Evolutionary conservation across 2,888 invertebrate species (phyloP), one percentile per base, ranked within the genome.

Genomic region (Bursaphelenchus okinawaensis): DNA sequence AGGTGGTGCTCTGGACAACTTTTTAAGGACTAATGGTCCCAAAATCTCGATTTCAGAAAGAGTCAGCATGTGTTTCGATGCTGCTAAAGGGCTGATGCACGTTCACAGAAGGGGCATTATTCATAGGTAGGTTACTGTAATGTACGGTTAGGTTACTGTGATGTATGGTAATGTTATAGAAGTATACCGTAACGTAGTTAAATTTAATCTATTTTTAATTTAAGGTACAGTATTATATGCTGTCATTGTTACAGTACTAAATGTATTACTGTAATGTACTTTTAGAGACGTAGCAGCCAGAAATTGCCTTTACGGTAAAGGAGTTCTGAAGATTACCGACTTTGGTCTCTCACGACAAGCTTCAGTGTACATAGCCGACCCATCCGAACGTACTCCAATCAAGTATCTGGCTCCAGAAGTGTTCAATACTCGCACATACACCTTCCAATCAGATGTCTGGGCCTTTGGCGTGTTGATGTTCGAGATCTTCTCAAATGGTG

Each of bases 351-450:
- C 66, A 23, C 51, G 28, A 9, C 22, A 57, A 24, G 63, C 29
- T 16, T 22, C 55, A 12, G 20, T 26, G 24, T 52, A 67, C 23
- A 51, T 57, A 29, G 52, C 66, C 65, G 55, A 23, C 24, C 28
- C 59, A n/a, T 50, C 59, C 31, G 68, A 68, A 29, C 52, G 62
- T 6, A 55, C 59, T 4, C 68, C 68, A 7, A 51, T 68, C n/a
- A 59, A 64, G 6, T 68, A 68, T 68, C 26, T 70, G n/a, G 68
- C 68, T 4, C 67, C 67, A 1, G 68, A 68, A 66, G 68, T 70
- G 8, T 69, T 60, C 59, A 22, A 24, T 22, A 69, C 56, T n/a
- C 57, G 64, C 57, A 52, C 23, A 6, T 68, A 58, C 24, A 65
- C 55, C 20, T 12, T 19, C n/a, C 29, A 68, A 12, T 23, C 60